Evolutionary conservation across 2,888 invertebrate species (phyloP).

Genomic region (Panorpa germanica): DNA sequence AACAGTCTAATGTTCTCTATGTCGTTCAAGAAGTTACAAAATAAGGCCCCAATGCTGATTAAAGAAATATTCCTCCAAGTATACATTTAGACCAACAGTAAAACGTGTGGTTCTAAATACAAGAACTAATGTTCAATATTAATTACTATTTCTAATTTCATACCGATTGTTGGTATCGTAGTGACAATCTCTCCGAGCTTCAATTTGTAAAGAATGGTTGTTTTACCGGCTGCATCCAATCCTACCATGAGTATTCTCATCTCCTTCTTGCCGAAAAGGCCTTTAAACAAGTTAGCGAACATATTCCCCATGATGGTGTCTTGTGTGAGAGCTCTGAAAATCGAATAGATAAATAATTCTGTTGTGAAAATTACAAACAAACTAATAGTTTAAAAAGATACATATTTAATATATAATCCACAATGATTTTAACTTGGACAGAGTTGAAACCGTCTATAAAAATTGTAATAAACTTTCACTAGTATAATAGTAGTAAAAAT

Average conservation of each 20-base stretch:
- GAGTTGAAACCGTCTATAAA: too few relatives aligned
- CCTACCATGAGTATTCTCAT: conserved; percentile 99
- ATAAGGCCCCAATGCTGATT: too few relatives aligned
- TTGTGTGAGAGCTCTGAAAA: conserved; percentile 30
- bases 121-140: neutral
- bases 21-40: too few relatives aligned
- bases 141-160: conserved; percentile 22
- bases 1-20: too few relatives aligned
- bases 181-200: conserved; percentile 99
- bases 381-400: too few relatives aligned
- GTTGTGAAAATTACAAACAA: too few relatives aligned
- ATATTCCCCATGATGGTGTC: conserved; percentile 85
- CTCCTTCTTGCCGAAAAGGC: conserved; percentile 99
- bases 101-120: neutral
- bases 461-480: too few relatives aligned
- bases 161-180: conserved; percentile 98
- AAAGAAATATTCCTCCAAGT: too few relatives aligned
- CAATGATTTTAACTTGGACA: too few relatives aligned
- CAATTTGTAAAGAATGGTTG: conserved; percentile 98
- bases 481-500: too few relatives aligned
- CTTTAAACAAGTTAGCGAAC: conserved; percentile 94
- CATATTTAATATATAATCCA: too few relatives aligned
- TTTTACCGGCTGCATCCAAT: conserved; percentile 99
- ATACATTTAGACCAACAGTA: too few relatives aligned
- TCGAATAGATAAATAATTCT: conserved; percentile 18